Conservation (phyloP, 2,888 invertebrate genomes). For the Arctia plantaginis region DNA sequence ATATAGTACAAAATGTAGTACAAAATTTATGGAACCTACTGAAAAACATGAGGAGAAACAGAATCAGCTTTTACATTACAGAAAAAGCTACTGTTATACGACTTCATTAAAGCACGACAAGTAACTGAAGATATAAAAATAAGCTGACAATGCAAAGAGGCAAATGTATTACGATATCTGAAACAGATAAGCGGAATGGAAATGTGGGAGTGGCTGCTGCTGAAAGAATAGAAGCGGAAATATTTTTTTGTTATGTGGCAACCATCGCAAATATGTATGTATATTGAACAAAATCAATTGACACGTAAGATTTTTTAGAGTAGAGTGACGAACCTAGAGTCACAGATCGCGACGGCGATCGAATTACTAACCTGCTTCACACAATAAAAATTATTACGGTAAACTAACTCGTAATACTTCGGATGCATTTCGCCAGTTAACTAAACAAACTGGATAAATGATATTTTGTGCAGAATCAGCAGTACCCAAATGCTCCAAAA, state of each 20-base stretch:
- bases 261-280: not conserved
- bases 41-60: not conserved
- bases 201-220: constrained; percentile 53
- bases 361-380: not conserved
- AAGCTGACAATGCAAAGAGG: constrained; percentile 60
- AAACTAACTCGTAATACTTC: not conserved
- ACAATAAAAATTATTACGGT: not conserved
- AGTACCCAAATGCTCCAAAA: too few species aligned
- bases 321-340: not conserved
- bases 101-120: constrained; percentile 46
- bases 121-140: constrained; percentile 57
- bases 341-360: not conserved
- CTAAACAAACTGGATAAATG: too few species aligned
- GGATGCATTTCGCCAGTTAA: not conserved
- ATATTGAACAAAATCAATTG: not conserved
- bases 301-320: not conserved
- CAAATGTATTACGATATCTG: constrained; percentile 63
- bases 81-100: constrained; percentile 23
- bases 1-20: too few species aligned
- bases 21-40: too few species aligned
- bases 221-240: constrained; percentile 27
- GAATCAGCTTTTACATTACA: not conserved
- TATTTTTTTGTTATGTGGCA: constrained; percentile 13
- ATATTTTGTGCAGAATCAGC: too few species aligned
- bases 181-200: constrained; percentile 66